Evolutionary conservation across 2,113 vertebrate species (phyloP).

Genomic region (Paradoxurus hermaphroditus): DNA sequence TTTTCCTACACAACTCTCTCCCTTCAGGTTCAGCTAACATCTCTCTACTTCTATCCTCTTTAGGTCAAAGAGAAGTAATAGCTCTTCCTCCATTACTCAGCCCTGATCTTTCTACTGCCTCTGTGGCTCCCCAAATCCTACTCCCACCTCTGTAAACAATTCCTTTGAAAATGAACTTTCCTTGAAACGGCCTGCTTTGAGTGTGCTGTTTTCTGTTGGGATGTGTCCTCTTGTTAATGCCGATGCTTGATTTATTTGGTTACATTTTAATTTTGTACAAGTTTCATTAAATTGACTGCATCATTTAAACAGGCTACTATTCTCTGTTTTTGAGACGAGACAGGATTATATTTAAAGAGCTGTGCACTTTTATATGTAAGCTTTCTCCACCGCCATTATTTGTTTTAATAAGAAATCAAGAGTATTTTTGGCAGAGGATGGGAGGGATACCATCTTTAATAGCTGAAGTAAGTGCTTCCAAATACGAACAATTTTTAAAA

Average conservation of each 20-base stretch:
- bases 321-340: not conserved
- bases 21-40: not conserved
- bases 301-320: not conserved
- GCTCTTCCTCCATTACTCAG: not conserved
- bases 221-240: not conserved
- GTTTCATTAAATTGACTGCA: not conserved
- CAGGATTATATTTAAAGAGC: not conserved
- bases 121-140: fast-evolving
- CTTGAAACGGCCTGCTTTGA: not conserved
- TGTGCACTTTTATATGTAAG: not conserved
- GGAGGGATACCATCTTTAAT: not conserved
- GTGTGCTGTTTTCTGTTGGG: not conserved
- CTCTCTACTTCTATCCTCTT: not conserved
- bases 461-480: not conserved
- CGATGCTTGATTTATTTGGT: not conserved
- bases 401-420: not conserved
- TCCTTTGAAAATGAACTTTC: not conserved
- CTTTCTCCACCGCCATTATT: not conserved
- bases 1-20: not conserved
- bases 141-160: not conserved
- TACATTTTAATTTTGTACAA: not conserved
- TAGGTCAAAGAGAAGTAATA: not conserved
- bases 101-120: not conserved
- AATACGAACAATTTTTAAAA: not conserved
- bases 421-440: not conserved